Base-by-base conservation (phyloP, 2,888 invertebrate species). In the Mimumesa dahlbomi region DNA sequence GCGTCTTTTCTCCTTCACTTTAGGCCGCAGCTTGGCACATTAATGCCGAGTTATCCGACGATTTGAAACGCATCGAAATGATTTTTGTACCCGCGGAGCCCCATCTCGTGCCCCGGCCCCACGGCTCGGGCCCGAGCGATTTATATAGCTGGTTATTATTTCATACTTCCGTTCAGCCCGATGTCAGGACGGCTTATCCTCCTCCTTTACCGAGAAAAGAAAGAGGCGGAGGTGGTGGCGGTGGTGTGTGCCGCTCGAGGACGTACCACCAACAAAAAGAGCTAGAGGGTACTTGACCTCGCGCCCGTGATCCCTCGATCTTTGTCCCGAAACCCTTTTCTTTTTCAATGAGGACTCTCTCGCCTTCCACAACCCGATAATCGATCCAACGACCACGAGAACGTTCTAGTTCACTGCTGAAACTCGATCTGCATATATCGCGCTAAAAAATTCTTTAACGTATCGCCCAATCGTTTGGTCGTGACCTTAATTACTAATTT, bases 61-160 rank as follows among this genome's bases (percentile, higher is more conserved):
- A 83, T 84, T 84, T 83, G 79, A 84, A 84, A 82, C 82, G 85
- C 82, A 85, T 82, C 80, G 83, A 79, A 82, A 83, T 82, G 79
- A 84, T 84, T 83, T 84, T 85, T 84, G 77, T 75, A 62, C 73
- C 63, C 54, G 45, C 64, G 57, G 56, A 40, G 40, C 65, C 65
- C 69, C n/a, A n/a, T n/a, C 56, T 66, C 59, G 62, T 57, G 63
- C 45, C n/a, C n/a, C 63, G 61, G 61, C 62, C 54, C 67, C 75
- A 46, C 49, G 63, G 66, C 58, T 53, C 62, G 74, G 31, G n/a
- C n/a, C 59, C 62, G 48, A 61, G 70, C 82, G 78, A 84, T 84
- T 84, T 83, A 84, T 84, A 75, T 73, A 84, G 81, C 82, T 81
- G 82, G 84, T 84, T 83, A 81, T 83, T 83, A 83, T 81, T 83